A percentile compares a stretch with the other conserved stretches of the same genome.
Conservation (phyloP, 2,113 vertebrate species). For the Illadopsis cleaveri region DNA sequence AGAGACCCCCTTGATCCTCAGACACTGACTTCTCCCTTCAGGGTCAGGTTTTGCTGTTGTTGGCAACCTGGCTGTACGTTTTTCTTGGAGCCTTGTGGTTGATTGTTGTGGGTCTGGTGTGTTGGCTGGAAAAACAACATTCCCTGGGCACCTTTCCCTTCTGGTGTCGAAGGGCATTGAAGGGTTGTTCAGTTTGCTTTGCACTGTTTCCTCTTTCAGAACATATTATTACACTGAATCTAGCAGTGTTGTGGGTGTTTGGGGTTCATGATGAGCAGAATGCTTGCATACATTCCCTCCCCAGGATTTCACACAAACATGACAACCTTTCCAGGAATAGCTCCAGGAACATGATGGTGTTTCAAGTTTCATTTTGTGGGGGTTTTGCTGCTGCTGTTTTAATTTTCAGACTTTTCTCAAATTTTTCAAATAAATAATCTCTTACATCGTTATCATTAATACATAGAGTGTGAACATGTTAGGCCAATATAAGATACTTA, state of each 20-base stretch:
- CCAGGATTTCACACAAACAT: slow-evolving; percentile 35
- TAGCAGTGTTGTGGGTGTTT: slow-evolving; percentile 4
- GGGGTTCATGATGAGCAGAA: slow-evolving; percentile 27
- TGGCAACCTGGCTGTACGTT: neutral
- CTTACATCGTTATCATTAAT: neutral
- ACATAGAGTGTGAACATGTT: neutral
- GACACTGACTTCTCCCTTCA: neutral
- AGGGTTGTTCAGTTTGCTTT: slow-evolving; percentile 2
- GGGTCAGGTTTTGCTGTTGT: neutral
- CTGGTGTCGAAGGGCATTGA: neutral
- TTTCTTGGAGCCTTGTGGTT: neutral
- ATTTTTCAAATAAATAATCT: neutral
- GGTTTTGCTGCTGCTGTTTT: neutral
- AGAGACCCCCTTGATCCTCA: neutral
- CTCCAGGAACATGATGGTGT: neutral
- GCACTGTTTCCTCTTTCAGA: neutral
- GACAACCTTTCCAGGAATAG: slow-evolving; percentile 29
- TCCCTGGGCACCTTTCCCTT: neutral
- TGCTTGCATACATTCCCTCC: slow-evolving; percentile 18
- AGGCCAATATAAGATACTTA: neutral
- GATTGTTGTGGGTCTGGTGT: neutral
- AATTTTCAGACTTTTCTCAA: neutral
- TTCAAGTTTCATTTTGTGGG: neutral
- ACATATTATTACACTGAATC: neutral
- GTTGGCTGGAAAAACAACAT: neutral